phyloP scores from a whole-genome alignment of 2,113 vertebrate species.

The Platichthys stellatus region DNA sequence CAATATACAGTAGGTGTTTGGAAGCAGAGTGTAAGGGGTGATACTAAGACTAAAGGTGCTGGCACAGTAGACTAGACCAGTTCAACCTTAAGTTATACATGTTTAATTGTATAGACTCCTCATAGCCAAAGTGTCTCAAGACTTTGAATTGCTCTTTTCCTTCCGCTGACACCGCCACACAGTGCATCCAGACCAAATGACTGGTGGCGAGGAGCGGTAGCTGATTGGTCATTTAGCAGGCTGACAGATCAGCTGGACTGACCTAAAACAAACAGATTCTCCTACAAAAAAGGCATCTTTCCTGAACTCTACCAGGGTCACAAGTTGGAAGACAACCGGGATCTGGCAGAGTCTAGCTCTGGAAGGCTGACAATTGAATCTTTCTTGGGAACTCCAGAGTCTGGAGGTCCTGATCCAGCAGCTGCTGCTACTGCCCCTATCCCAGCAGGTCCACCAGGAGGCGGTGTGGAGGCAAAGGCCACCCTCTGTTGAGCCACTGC shows the following conservation, averaged over 20 bases:
- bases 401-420: slow-evolving; percentile 79
- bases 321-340: slow-evolving; percentile 96
- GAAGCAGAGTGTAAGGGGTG: slow-evolving; percentile 80
- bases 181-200: slow-evolving; percentile 67
- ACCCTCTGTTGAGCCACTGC: slow-evolving; percentile 77
- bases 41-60: slow-evolving; percentile 81
- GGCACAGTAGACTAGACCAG: slow-evolving; percentile 74
- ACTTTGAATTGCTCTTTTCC: slow-evolving; percentile 68
- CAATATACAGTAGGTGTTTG: slow-evolving; percentile 81
- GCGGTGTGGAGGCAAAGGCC: slow-evolving; percentile 77
- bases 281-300: slow-evolving; percentile 80
- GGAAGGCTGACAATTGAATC: slow-evolving; percentile 88
- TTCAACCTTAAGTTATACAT: slow-evolving; percentile 76
- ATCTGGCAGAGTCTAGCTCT: slow-evolving; percentile 91
- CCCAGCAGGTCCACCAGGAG: slow-evolving; percentile 68
- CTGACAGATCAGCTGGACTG: slow-evolving; percentile 69
- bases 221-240: slow-evolving; percentile 66
- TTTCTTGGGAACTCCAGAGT: slow-evolving; percentile 85
- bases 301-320: slow-evolving; percentile 86
- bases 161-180: slow-evolving; percentile 69
- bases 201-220: slow-evolving; percentile 56
- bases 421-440: slow-evolving; percentile 68
- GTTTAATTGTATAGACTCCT: slow-evolving; percentile 73
- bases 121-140: slow-evolving; percentile 62
- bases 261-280: slow-evolving; percentile 72